These are phyloP conservation scores for Eptatretus burgeri DNA, from an alignment of 2,113 vertebrate species.

Conservation along the genomic window DNA sequence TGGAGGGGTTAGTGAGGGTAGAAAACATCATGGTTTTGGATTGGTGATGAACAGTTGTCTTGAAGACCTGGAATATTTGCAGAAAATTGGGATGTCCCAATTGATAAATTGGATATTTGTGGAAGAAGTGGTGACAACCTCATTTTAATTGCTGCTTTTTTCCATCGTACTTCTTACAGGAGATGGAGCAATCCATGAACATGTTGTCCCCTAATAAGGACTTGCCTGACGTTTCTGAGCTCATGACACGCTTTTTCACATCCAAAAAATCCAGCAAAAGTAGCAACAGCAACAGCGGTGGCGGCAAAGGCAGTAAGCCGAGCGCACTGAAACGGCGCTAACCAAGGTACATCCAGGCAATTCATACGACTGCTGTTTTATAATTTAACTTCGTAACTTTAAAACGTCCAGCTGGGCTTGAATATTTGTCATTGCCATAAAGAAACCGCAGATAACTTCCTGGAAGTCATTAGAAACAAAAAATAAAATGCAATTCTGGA, in stretches of 20 bases:
- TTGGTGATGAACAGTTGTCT: too few relatives aligned
- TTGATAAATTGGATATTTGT: neutral
- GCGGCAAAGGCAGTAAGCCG: slow-evolving; percentile 53
- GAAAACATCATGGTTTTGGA: neutral
- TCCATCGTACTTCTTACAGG: slow-evolving; percentile 19
- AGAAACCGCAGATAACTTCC: too few relatives aligned
- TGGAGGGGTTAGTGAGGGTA: neutral
- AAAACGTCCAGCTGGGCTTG: too few relatives aligned
- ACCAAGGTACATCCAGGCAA: too few relatives aligned
- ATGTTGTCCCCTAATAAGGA: slow-evolving; percentile 97
- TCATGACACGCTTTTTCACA: slow-evolving; percentile 95
- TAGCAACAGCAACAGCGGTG: slow-evolving; percentile 17
- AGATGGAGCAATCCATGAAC: slow-evolving; percentile 99
- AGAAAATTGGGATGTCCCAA: neutral
- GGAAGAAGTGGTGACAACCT: neutral
- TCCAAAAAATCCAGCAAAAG: slow-evolving; percentile 77
- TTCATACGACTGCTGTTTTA: too few relatives aligned
- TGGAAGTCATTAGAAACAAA: too few relatives aligned
- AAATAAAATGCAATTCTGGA: too few relatives aligned
- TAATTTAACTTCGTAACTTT: too few relatives aligned
- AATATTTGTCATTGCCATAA: too few relatives aligned
- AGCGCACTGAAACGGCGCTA: slow-evolving; percentile 73
- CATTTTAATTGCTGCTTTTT: neutral
- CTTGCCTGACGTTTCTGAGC: slow-evolving; percentile 83
- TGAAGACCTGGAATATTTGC: too few relatives aligned